Conservation (phyloP, 2,797 vertebrate species). For the Loris lydekkerianus region DNA sequence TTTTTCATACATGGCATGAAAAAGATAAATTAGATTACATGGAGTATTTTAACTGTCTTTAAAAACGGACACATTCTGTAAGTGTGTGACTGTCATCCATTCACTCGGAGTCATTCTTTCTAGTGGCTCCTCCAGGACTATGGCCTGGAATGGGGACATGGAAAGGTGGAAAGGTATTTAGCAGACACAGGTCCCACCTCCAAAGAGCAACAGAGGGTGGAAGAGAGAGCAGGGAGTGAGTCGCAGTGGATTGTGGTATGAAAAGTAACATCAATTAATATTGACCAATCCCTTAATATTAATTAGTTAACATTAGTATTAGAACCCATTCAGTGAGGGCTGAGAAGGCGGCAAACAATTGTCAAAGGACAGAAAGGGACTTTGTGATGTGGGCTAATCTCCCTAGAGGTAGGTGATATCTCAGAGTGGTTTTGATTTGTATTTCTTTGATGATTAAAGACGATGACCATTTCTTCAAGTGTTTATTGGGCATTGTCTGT, state of each 20-base stretch:
- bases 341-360: not conserved
- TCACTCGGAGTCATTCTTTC: not conserved
- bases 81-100: too few relatives aligned
- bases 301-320: not conserved
- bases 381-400: too few relatives aligned
- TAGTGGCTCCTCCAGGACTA: fast-evolving
- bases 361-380: not conserved
- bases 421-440: too few relatives aligned
- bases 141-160: fast-evolving
- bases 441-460: too few relatives aligned
- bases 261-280: not conserved
- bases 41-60: not conserved
- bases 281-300: not conserved
- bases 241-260: fast-evolving
- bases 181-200: not conserved
- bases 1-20: too few relatives aligned
- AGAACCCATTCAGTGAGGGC: not conserved
- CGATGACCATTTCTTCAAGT: too few relatives aligned
- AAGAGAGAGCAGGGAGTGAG: not conserved
- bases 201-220: too few relatives aligned
- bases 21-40: not conserved
- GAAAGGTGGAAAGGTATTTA: not conserved
- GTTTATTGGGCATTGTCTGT: too few relatives aligned
- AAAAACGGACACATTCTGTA: not conserved
- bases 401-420: too few relatives aligned